Conservation (phyloP, 2,888 invertebrate genomes). For the Clistopyga incitator region DNA sequence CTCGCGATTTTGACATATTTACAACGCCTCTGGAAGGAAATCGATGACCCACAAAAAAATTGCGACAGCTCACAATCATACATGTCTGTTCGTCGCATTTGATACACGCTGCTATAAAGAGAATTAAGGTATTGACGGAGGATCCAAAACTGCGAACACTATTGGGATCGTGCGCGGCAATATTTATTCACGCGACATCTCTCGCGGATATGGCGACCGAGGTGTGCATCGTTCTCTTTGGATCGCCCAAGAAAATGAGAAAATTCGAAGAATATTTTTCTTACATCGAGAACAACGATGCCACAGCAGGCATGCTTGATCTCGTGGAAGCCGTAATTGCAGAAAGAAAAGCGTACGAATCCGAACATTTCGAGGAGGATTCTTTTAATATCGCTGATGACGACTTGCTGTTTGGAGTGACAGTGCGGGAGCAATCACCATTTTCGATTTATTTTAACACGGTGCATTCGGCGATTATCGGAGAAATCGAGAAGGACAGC, state of each 20-base stretch:
- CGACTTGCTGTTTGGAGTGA: not conserved
- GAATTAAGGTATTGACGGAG: slow-evolving; percentile 16
- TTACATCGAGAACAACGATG: slow-evolving; percentile 12
- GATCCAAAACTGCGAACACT: slow-evolving; percentile 8
- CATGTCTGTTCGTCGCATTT: slow-evolving; percentile 28
- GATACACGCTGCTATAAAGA: slow-evolving; percentile 18
- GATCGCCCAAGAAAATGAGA: not conserved
- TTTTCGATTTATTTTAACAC: slow-evolving; percentile 1
- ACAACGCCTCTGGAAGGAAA: slow-evolving; percentile 5
- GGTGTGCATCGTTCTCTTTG: slow-evolving; percentile 7
- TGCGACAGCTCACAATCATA: not conserved
- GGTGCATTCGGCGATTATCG: not conserved
- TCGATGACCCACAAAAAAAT: not conserved
- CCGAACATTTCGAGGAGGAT: not conserved
- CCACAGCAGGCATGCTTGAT: not conserved
- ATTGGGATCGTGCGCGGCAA: slow-evolving; percentile 10
- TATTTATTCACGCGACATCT: slow-evolving; percentile 15
- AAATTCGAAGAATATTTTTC: not conserved
- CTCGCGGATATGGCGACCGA: not conserved
- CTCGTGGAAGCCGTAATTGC: not conserved
- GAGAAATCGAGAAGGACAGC: not conserved
- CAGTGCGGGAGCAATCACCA: slow-evolving; percentile 7
- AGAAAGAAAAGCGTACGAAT: not conserved
- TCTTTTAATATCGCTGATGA: slow-evolving; percentile 8
- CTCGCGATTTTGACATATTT: not conserved